These are phyloP conservation scores for Phasianus colchicus DNA, from an alignment of 2,113 vertebrate genomes.

Conservation along the genomic window DNA sequence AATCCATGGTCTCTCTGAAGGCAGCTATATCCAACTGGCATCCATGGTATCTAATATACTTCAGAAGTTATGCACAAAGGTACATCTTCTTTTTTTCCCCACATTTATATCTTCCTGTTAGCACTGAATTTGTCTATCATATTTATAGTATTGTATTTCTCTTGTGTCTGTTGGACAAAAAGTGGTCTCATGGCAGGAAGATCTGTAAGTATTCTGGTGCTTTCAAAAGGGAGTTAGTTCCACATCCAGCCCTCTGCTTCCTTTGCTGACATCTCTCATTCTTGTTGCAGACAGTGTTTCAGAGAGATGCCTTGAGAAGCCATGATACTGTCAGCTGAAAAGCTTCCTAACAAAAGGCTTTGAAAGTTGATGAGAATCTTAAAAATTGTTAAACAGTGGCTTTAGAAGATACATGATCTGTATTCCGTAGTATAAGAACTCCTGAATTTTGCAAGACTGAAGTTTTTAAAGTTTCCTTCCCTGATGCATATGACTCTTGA, in stretches of 20 bases:
- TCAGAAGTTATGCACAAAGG: background rate
- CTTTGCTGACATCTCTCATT: background rate
- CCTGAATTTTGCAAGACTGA: background rate
- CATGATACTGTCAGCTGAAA: background rate
- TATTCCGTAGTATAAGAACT: background rate
- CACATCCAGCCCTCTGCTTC: background rate
- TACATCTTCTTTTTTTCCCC: background rate
- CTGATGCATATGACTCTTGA: background rate
- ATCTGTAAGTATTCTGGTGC: background rate
- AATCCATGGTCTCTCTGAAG: background rate
- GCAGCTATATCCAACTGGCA: background rate
- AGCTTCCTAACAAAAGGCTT: background rate
- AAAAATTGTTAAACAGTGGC: background rate
- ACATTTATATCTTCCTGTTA: background rate
- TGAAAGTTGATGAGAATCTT: slow-evolving; percentile 2
- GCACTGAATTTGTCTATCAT: background rate
- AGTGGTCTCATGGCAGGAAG: background rate
- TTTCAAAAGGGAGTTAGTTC: background rate
- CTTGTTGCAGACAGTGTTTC: background rate
- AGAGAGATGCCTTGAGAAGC: background rate
- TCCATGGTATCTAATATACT: background rate
- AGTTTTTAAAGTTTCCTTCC: slow-evolving; percentile 1
- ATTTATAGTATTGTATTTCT: background rate
- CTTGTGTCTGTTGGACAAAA: background rate
- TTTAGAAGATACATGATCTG: background rate